A percentile compares a stretch with the other conserved stretches of the same genome.
Conservation (phyloP, 2,113 vertebrate genomes). For the Microcebus murinus region DNA sequence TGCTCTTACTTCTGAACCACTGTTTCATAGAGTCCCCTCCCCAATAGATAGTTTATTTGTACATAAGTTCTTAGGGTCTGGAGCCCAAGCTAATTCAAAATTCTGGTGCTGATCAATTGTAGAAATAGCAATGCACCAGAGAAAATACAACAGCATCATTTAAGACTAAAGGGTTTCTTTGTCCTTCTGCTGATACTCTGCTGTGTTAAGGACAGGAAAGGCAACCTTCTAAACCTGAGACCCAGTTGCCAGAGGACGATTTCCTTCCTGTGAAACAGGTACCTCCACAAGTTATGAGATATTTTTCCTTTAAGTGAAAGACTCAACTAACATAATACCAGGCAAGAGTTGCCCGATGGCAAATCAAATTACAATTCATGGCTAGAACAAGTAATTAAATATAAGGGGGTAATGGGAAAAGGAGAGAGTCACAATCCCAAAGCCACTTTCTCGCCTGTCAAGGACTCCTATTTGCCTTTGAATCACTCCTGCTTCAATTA, state of each 20-base stretch:
- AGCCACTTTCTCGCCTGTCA: slow-evolving; percentile 37
- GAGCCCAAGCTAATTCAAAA: no score
- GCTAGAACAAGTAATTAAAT: slow-evolving; percentile 72
- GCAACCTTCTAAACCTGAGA: not conserved
- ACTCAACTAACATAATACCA: slow-evolving; percentile 8
- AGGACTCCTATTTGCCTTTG: slow-evolving; percentile 67
- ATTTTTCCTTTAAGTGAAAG: slow-evolving; percentile 41
- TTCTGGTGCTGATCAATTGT: no score
- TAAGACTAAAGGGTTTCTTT: not conserved
- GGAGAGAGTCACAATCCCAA: slow-evolving; percentile 1
- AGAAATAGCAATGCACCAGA: no score
- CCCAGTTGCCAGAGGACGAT: not conserved
- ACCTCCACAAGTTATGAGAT: not conserved
- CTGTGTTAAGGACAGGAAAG: not conserved
- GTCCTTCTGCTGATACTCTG: not conserved
- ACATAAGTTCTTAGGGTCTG: no score
- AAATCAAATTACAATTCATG: slow-evolving; percentile 42
- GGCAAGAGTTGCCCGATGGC: slow-evolving; percentile 34
- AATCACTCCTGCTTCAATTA: slow-evolving; percentile 72
- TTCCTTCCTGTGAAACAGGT: not conserved
- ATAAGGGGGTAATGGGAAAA: slow-evolving; percentile 56
- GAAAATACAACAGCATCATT: no score
- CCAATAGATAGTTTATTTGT: no score
- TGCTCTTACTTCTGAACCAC: no score
- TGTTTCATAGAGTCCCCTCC: no score